Base-by-base conservation (phyloP, 2,113 vertebrate genomes). In the Eulacestoma nigropectus region DNA sequence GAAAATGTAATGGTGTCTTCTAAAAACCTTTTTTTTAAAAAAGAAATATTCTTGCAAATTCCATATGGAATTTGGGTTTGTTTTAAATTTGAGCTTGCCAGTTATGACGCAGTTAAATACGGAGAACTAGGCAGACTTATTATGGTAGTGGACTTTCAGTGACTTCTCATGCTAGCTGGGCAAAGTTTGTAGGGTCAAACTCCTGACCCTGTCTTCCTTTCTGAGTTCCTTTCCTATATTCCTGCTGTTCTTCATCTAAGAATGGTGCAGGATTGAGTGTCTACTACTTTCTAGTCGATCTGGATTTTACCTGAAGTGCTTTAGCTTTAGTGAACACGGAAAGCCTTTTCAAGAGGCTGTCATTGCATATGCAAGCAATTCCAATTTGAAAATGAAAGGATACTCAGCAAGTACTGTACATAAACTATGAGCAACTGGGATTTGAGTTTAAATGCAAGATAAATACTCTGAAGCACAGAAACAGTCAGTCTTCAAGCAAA, bases 101-200 rank as follows among this genome's bases (percentile, higher is more conserved):
- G 63, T 30, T 81, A 52, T 47, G 63, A 91, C 1, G 6, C 10
- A 52, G 75, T 91, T 92, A 94, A 95, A 87, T 19, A 42, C 1
- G 1, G 77, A 87, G 56, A 82, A 75, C 49, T 44, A 89, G 55
- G 56, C 53, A 92, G 76, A 59, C 84, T 93, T 83, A 42, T 77
- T 89, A 95, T 74, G 47, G 73, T 25, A 70, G 72, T 80, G 62
- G 94, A 95, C 68, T 89, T 89, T 76, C 68, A 92, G 96, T 50
- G 64, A 96, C 93, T 97, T 98, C 90, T 97, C 93, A 96, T 69
- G 64, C 95, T 74, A 93, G 92, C 94, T 95, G 90, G 97, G 97
- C 69, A 96, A 97, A 95, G 85, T 96, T 95, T 97, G 95, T 95
- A 81, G 90, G 95, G 93, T 95, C 92, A 79, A 87, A 80, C 87